These are phyloP conservation scores for Vulpes vulpes DNA, from an alignment of 2,113 vertebrate species.

Conservation along the genomic window DNA sequence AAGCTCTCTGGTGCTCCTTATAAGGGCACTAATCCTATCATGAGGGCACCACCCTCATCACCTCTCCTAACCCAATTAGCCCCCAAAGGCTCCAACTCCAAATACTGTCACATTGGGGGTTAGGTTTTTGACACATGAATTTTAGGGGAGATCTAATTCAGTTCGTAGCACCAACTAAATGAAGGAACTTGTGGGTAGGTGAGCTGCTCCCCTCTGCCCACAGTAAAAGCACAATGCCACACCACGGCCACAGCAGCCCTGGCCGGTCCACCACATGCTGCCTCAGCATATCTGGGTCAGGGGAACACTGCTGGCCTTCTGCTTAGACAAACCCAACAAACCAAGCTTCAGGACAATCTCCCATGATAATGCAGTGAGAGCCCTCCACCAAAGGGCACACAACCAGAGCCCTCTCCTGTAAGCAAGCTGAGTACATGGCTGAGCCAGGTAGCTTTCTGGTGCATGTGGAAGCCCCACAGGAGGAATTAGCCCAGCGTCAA, in stretches of 20 bases:
- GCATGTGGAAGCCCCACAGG: accelerated
- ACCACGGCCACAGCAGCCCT: accelerated
- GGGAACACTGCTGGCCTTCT: not conserved
- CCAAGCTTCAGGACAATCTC: not conserved
- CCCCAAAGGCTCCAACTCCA: not conserved
- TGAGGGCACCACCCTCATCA: not conserved
- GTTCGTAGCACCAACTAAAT: not conserved
- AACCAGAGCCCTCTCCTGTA: not conserved
- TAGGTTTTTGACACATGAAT: not conserved
- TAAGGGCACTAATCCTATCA: not conserved
- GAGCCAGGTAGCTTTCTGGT: not conserved
- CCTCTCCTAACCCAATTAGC: not conserved
- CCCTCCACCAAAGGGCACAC: accelerated
- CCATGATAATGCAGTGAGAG: accelerated
- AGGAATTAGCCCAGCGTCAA: not conserved
- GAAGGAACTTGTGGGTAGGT: not conserved
- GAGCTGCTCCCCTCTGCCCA: not conserved
- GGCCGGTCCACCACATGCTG: not conserved
- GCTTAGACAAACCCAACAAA: not conserved
- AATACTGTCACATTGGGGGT: no score
- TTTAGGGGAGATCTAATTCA: not conserved
- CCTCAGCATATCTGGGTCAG: accelerated
- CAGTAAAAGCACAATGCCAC: not conserved
- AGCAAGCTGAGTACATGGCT: not conserved
- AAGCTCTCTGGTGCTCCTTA: not conserved